These are phyloP conservation scores for Vesta saturnalis DNA, from an alignment of 2,888 invertebrate species.

Conservation along the genomic window DNA sequence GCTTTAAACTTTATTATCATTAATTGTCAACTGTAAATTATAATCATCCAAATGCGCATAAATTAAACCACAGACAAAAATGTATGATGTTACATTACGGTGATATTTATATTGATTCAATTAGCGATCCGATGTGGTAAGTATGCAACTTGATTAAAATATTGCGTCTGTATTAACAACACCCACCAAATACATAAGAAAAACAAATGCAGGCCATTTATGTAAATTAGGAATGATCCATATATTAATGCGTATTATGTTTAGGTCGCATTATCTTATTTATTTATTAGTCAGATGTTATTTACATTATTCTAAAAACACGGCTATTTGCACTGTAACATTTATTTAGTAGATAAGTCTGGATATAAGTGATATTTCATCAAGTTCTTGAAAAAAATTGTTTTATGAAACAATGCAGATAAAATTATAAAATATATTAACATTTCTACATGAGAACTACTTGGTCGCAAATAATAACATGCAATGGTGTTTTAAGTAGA, in stretches of 20 bases:
- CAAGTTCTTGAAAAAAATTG: no score
- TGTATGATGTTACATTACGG: neutral
- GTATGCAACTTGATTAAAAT: no score
- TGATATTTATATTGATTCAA: neutral
- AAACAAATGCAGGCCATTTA: constrained; percentile 1
- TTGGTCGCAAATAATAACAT: no score
- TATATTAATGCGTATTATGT: neutral
- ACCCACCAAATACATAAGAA: neutral
- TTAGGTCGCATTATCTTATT: neutral
- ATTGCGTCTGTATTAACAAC: neutral
- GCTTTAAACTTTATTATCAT: neutral
- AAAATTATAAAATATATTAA: neutral
- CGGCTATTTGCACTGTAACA: neutral
- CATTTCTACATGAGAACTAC: no score
- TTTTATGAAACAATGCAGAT: neutral
- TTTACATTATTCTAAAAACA: neutral
- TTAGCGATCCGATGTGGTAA: no score
- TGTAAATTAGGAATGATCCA: constrained; percentile 1
- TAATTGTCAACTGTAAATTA: neutral
- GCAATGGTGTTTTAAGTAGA: no score
- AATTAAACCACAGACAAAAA: neutral
- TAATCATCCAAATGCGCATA: no score
- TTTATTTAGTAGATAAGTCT: neutral
- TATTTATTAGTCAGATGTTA: neutral
- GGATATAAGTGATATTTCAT: neutral